Evolutionary conservation across 2,888 invertebrate genomes (phyloP).

Genomic region (Cryptocephalus moraei): DNA sequence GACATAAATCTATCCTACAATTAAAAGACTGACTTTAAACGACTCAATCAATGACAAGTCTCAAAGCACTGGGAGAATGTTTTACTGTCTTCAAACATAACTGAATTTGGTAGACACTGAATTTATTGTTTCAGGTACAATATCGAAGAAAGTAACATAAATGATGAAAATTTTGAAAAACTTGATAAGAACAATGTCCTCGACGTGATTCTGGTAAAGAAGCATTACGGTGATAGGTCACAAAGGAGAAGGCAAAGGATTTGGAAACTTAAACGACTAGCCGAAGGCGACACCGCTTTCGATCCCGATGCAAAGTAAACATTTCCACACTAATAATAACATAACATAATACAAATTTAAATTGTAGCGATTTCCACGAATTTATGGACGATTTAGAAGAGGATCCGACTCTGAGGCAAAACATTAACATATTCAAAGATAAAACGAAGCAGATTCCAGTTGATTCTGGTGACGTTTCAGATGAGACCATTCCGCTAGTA

Average conservation of each 20-base stretch:
- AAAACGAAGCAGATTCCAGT: conserved; percentile 42
- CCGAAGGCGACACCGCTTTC: conserved; percentile 51
- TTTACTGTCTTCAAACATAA: too few relatives aligned
- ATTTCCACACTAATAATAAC: neutral
- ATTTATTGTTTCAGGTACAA: conserved; percentile 57
- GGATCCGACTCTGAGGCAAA: conserved; percentile 78
- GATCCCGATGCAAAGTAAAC: conserved; percentile 53
- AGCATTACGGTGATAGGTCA: conserved; percentile 67
- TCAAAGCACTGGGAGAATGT: too few relatives aligned
- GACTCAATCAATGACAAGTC: too few relatives aligned
- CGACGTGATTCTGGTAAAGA: conserved; percentile 92
- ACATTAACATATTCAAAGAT: conserved; percentile 86
- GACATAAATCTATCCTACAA: too few relatives aligned
- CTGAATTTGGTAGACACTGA: too few relatives aligned
- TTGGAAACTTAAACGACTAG: conserved; percentile 90
- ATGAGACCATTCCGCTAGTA: conserved; percentile 58
- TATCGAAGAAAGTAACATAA: conserved; percentile 81
- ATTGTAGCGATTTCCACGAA: conserved; percentile 78
- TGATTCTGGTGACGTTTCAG: conserved; percentile 43
- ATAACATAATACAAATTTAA: neutral
- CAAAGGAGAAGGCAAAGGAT: conserved; percentile 62
- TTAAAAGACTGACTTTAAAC: too few relatives aligned
- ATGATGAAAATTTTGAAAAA: conserved; percentile 81
- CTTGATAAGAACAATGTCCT: conserved; percentile 60
- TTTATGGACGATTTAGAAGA: conserved; percentile 97